These are phyloP conservation scores for Acrobasis repandana DNA, from an alignment of 2,888 invertebrate genomes.

Conservation along the genomic window DNA sequence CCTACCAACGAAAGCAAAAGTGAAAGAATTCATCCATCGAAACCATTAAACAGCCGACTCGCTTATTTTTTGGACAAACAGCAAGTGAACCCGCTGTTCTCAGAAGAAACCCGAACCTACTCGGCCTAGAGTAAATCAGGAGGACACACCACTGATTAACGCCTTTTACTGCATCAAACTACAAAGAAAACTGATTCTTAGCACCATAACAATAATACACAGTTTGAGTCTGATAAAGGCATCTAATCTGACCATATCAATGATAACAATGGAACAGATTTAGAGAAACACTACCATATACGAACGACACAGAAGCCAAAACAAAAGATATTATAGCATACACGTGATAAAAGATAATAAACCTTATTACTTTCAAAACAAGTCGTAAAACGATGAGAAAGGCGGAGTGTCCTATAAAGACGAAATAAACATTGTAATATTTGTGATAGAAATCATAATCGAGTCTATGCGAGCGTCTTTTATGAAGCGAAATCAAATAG, in stretches of 20 bases:
- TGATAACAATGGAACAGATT: conserved; percentile 47
- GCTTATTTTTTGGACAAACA: conserved; percentile 72
- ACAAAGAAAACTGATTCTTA: conserved; percentile 45
- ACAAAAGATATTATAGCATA: conserved; percentile 39
- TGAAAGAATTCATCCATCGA: conserved; percentile 61
- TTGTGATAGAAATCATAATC: conserved; percentile 81
- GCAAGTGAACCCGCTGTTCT: conserved; percentile 59
- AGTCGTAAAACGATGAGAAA: conserved; percentile 36
- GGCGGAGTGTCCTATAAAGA: conserved; percentile 39
- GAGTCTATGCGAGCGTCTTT: conserved; percentile 69
- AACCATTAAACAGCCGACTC: conserved; percentile 60
- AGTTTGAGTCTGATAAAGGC: conserved; percentile 37
- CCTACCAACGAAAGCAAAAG: conserved; percentile 68
- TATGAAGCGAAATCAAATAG: conserved; percentile 81
- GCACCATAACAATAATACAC: conserved; percentile 35
- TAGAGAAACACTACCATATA: conserved; percentile 50
- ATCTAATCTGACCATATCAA: conserved; percentile 49
- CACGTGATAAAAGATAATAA: conserved; percentile 40
- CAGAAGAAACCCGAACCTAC: conserved; percentile 64
- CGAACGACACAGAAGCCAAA: conserved; percentile 43
- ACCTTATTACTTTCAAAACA: conserved; percentile 40
- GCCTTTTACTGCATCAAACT: conserved; percentile 49
- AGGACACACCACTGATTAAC: conserved; percentile 71
- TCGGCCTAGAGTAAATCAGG: conserved; percentile 53
- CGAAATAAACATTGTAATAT: conserved; percentile 64